Evolutionary conservation across 2,797 vertebrate species (phyloP).

Genomic region (Parotocinclus haroldoi): DNA sequence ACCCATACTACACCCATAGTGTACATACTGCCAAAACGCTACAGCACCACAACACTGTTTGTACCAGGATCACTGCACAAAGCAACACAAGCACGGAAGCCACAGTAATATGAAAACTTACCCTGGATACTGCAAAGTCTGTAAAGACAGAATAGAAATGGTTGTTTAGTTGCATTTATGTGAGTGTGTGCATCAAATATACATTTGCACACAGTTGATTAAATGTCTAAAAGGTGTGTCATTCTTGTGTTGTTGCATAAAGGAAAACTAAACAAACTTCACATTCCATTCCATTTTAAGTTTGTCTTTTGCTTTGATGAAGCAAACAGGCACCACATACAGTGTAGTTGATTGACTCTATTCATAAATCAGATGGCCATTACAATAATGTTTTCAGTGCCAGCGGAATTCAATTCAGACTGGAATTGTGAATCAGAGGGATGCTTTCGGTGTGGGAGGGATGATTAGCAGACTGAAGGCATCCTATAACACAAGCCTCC

Average conservation of each 20-base stretch:
- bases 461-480: too few species aligned
- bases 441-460: constrained; percentile 7
- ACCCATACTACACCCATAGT: constrained; percentile 33
- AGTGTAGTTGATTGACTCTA: too few species aligned
- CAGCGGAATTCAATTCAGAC: constrained; percentile 13
- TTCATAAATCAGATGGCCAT: not conserved
- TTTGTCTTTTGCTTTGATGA: too few species aligned
- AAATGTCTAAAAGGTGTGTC: not conserved
- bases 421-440: constrained; percentile 15
- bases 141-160: constrained; percentile 57
- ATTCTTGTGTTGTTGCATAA: too few species aligned
- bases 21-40: constrained; percentile 35
- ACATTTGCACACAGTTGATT: constrained; percentile 16
- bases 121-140: constrained; percentile 65
- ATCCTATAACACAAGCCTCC: not conserved
- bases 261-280: too few species aligned
- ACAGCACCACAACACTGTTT: constrained; percentile 36
- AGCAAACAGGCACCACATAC: too few species aligned
- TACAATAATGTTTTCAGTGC: constrained; percentile 26
- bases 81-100: constrained; percentile 40
- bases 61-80: constrained; percentile 43
- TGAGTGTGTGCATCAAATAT: constrained; percentile 18
- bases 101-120: constrained; percentile 54
- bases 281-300: too few species aligned
- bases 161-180: constrained; percentile 38